phyloP scores from a whole-genome alignment of 1,140 invertebrate genomes.

The Ceratosolen solmsi region DNA sequence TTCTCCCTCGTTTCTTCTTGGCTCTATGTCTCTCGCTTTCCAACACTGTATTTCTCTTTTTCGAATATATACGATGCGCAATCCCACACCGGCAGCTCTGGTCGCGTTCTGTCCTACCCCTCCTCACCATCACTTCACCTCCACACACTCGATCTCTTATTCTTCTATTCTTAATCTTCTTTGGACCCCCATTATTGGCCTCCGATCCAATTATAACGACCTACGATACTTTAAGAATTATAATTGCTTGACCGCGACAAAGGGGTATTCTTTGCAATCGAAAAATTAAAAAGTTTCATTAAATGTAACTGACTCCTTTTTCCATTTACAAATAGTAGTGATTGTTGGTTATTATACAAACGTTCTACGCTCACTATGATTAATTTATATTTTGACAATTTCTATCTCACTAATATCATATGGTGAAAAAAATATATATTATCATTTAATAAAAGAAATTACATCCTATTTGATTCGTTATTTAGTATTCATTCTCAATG shows the following conservation, averaged over 20 bases:
- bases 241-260: constrained; percentile 62
- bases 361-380: no score
- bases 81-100: constrained; percentile 48
- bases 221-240: constrained; percentile 66
- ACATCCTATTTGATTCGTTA: no score
- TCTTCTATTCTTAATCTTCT: constrained; percentile 72
- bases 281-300: background rate
- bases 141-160: background rate
- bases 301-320: background rate
- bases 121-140: constrained; percentile 38
- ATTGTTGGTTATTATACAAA: no score
- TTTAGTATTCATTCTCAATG: no score
- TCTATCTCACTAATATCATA: no score
- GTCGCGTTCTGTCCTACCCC: constrained; percentile 50
- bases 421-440: no score
- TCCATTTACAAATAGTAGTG: background rate
- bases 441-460: no score
- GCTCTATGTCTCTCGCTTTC: constrained; percentile 36
- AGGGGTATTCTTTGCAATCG: background rate
- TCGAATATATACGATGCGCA: constrained; percentile 19
- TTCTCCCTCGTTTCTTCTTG: constrained; percentile 50
- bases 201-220: constrained; percentile 70
- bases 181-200: constrained; percentile 70
- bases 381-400: no score
- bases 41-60: constrained; percentile 48